Evolutionary conservation across 1,140 invertebrate species (phyloP).

Genomic region (Aphis craccivora): DNA sequence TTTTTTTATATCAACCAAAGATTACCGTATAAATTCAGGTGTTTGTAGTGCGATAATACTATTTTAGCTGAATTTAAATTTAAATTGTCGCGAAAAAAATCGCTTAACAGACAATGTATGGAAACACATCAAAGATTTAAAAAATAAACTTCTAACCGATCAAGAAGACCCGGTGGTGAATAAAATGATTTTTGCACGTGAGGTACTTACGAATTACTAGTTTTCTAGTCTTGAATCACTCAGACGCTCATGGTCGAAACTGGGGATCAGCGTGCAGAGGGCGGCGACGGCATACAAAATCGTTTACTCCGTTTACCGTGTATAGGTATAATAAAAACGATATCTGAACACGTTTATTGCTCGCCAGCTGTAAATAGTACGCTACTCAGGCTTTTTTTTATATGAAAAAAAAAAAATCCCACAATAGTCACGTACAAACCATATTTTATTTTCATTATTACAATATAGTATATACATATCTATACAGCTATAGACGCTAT

Average conservation of each 20-base stretch:
- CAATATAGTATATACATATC: neutral
- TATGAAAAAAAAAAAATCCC: neutral
- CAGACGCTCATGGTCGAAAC: neutral
- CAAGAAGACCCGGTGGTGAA: neutral
- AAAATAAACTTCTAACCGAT: neutral
- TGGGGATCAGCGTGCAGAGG: neutral
- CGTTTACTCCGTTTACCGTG: neutral
- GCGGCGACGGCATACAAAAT: neutral
- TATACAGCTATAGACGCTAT: neutral
- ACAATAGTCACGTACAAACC: neutral
- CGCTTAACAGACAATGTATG: neutral
- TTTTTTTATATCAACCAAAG: neutral
- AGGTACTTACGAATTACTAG: slow-evolving; percentile 18
- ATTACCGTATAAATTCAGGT: neutral
- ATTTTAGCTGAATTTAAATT: neutral
- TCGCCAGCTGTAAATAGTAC: neutral
- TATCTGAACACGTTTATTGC: slow-evolving; percentile 36
- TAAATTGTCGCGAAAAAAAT: neutral
- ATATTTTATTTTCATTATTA: slow-evolving; percentile 4
- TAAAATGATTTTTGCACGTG: slow-evolving; percentile 41
- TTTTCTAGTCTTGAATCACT: neutral
- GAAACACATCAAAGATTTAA: neutral
- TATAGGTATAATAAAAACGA: slow-evolving; percentile 13
- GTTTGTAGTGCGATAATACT: neutral
- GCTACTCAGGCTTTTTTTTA: neutral